phyloP scores from a whole-genome alignment of 2,113 vertebrate genomes.

The Muntiacus reevesi region DNA sequence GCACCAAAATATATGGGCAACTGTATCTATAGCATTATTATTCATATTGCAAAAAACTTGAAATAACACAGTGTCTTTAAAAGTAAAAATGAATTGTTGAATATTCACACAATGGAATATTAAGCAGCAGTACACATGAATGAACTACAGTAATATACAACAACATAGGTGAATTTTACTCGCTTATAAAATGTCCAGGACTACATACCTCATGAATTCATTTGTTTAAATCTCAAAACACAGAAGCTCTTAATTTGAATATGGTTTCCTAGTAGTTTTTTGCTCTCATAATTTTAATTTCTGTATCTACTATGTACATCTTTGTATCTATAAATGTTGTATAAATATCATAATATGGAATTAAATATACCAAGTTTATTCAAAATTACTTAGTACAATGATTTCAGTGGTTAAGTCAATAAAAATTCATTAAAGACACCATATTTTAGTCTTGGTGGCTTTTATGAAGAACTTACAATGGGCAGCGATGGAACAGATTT shows the following conservation, averaged over 20 bases:
- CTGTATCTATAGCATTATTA: background rate
- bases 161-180: background rate
- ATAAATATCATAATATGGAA: background rate
- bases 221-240: slow-evolving; percentile 5
- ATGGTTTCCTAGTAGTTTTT: background rate
- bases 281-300: background rate
- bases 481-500: background rate
- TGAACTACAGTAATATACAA: background rate
- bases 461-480: background rate
- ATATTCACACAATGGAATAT: background rate
- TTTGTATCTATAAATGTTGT: background rate
- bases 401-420: background rate
- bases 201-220: background rate
- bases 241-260: background rate
- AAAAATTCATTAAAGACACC: background rate
- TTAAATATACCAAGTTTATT: background rate
- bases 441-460: background rate
- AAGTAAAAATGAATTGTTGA: background rate
- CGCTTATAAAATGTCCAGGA: background rate
- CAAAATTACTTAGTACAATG: background rate
- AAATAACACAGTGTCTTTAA: background rate
- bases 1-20: background rate
- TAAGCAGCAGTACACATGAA: background rate
- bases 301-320: background rate
- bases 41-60: background rate